Evolutionary conservation across 2,113 vertebrate species (phyloP), one percentile per base, ranked within the genome.

Genomic region (Ranitomeya variabilis): DNA sequence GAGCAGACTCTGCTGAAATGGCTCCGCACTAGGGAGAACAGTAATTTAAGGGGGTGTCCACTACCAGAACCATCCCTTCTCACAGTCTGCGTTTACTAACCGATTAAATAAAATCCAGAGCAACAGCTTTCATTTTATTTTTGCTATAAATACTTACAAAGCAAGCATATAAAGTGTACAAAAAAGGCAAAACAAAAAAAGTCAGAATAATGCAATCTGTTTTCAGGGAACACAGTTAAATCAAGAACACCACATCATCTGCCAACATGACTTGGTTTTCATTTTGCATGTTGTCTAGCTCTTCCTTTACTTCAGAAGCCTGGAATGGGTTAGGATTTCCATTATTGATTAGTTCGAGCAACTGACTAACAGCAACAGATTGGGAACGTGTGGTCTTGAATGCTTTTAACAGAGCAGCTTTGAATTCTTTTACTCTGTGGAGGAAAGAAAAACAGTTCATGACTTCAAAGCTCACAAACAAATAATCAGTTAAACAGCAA

Each of bases 221-320:
- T 59, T 80, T 26, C 76, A 82, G 31, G 76, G 2, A 45, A 69
- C 23, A 69, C 82, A 59, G 31, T 89, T 85, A 90, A 55, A 94
- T 94, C 11, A 94, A 91, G 67, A 94, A 94, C 21, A 94, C 91
- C 67, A 94, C 92, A 12, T 93, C 91, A 83, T 93, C 93, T 0
- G 93, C 93, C 67, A 94, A 82, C 93, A 94, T 94, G 51, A 94
- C 92, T 88, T 94, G 93, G 90, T 94, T 94, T 89, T 94, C 91
- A 55, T 93, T 92, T 69, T 94, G 93, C 93, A 94, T 94, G 37
- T 73, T 88, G 11, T 91, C 89, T 60, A 94, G 82, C 6, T 93
- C 89, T 55, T 90, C 31, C 55, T 93, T 85, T 9, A 94, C 91
- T 90, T 94, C 93, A 10, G 80, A 80, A 19, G 90, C 86, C 78